A percentile compares a stretch with the other conserved stretches of the same genome.
These are phyloP conservation scores for Dreissena rostriformis DNA, from an alignment of 1,140 invertebrate genomes.

Conservation along the genomic window DNA sequence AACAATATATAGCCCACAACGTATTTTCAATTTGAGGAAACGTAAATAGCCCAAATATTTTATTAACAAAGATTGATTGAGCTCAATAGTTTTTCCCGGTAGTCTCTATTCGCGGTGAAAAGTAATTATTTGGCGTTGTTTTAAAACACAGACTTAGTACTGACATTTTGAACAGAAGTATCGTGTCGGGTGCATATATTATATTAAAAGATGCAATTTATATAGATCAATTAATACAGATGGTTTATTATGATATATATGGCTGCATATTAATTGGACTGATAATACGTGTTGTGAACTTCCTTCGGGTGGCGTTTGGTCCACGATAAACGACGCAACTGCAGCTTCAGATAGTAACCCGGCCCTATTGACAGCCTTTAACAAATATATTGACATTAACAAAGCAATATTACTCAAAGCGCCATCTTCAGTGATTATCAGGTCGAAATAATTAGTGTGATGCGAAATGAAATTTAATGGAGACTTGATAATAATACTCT, in stretches of 20 bases:
- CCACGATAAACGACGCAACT: not conserved
- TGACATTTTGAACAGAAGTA: not conserved
- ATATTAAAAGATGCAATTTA: not conserved
- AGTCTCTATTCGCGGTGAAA: not conserved
- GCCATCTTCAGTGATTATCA: not conserved
- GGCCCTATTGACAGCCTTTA: conserved; percentile 9
- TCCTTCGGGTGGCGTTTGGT: not conserved
- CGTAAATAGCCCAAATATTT: not conserved
- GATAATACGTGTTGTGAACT: too few relatives aligned
- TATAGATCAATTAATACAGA: not conserved
- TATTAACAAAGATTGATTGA: not conserved
- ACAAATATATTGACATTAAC: not conserved
- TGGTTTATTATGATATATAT: not conserved
- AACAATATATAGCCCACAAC: not conserved
- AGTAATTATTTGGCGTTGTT: not conserved
- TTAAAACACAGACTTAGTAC: too few relatives aligned
- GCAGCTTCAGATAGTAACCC: not conserved
- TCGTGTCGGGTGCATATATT: not conserved
- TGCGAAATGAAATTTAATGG: not conserved
- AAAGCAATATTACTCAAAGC: not conserved
- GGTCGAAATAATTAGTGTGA: too few relatives aligned
- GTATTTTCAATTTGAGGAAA: not conserved
- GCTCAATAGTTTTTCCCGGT: not conserved
- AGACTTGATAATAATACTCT: not conserved
- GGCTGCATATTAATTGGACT: too few relatives aligned